Evolutionary conservation across 1,140 invertebrate species (phyloP), one percentile per base, ranked within the genome.

Genomic region (Rhopalosiphum maidis): DNA sequence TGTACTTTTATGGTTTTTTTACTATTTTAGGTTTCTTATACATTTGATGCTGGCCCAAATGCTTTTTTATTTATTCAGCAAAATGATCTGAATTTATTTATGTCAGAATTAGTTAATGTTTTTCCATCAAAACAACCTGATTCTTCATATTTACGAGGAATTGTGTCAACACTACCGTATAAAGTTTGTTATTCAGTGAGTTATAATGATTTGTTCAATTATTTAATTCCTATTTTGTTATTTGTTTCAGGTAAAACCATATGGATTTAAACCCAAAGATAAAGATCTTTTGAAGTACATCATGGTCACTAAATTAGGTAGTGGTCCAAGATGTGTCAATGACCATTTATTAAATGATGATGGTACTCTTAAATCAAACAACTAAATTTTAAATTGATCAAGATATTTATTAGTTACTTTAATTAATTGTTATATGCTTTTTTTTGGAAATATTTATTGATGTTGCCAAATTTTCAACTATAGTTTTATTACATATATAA

Each of bases 41-140:
- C 99, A 46, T 99, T 99, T 96, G 99, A 99, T 96, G 99, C 99
- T 94, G 99, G 99, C 23, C 98, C 99, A 93, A 99, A 99, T 96
- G 98, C 98, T 11, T 99, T 98, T 95, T 95, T 99, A 0, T 99
- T 98, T 96, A 95, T 99, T 37, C 95, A 98, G 93, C 97, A 98
- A 94, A 96, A 97, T 94, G 96, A 97, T 95, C 96, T 99, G 2
- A 95, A 97, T 8, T 95, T 96, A 95, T 95, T 99, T 48, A 60
- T 97, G 8, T 95, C 96, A 85, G 94, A 97, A 60, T 95, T 98
- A 11, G 96, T 97, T 94, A 94, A 97, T 94, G 96, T 96, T 43
- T 98, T 98, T 94, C 98, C 98, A 85, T 95, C 96, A 91, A 94
- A 95, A 2, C 54, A 94, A 43, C 22, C 85, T 15, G 54, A 88